phyloP scores from a whole-genome alignment of 1,140 invertebrate species.

The Neuroterus valhalla region DNA sequence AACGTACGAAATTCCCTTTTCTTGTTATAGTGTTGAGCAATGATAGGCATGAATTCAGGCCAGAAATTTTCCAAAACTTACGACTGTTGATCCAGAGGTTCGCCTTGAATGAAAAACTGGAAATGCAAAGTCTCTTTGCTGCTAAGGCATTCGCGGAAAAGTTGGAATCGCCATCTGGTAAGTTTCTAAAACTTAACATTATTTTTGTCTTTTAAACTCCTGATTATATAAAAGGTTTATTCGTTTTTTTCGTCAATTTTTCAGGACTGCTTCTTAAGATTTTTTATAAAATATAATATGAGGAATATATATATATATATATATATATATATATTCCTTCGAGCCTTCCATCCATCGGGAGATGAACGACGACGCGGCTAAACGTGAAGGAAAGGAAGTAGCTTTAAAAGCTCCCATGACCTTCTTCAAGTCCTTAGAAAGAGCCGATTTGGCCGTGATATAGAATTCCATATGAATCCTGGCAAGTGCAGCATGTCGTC shows the following conservation, averaged over 20 bases:
- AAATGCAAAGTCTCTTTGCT: constrained; percentile 89
- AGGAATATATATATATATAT: constrained; percentile 77
- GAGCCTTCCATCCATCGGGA: constrained; percentile 80
- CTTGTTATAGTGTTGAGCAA: constrained; percentile 54
- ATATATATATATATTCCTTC: no score
- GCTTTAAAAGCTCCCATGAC: constrained; percentile 76
- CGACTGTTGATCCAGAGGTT: constrained; percentile 82
- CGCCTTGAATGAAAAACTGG: constrained; percentile 80
- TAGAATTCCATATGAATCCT: constrained; percentile 1
- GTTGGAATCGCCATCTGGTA: constrained; percentile 88
- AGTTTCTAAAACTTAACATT: constrained; percentile 37
- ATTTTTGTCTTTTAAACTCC: not conserved
- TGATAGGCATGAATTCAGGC: constrained; percentile 65
- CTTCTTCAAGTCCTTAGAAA: constrained; percentile 78
- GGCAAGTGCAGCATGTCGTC: not conserved
- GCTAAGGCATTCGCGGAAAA: constrained; percentile 84
- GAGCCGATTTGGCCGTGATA: constrained; percentile 66
- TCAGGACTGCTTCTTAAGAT: constrained; percentile 74
- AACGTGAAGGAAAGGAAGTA: constrained; percentile 77
- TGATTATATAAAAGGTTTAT: constrained; percentile 1
- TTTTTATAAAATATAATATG: constrained; percentile 77
- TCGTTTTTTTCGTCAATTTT: constrained; percentile 31
- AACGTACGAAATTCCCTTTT: constrained; percentile 29
- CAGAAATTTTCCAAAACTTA: constrained; percentile 69
- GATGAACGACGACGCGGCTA: constrained; percentile 71